Base-by-base conservation (phyloP, 2,888 invertebrate genomes). In the Liodrosophila aerea region DNA sequence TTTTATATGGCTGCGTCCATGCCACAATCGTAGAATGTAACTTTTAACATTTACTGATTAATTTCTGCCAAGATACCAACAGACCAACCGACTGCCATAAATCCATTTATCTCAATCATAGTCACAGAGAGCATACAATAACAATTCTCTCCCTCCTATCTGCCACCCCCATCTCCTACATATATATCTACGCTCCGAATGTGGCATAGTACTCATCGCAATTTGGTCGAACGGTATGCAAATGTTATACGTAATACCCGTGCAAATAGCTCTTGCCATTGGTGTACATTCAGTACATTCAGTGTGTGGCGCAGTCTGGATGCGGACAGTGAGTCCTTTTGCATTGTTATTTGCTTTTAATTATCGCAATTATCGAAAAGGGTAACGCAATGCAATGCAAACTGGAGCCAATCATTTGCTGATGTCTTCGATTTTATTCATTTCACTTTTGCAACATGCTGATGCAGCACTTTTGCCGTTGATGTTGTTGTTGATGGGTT, bases 341-440 rank as follows among this genome's bases (percentile, higher is more conserved):
- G 60, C 65, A 54, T 57, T 76, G 72, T 87, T 22, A 87, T 87
- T 88, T 87, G 80, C 83, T 87, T 87, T 88, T 86, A 87, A 87
- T 87, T 87, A 85, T 81, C 83, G 85, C 87, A 88, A 87, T 87
- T 88, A 88, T 77, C 76, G 57, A 74, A 82, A 81, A 74, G 82
- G 86, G 76, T 83, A 82, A 65, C 64, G 72, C 83, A 73, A 62
- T 62, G 82, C 69, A 81, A 62, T 53, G 78, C 64, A 74, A 85
- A 80, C 85, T 59, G 43, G 49, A 43, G 29, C 57, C 56, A 61
- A 59, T 53, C 71, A 78, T 84, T 80, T 85, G 85, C 85, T 77
- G 85, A 80, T 77, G 82, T 80, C 85, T 80, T 82, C 75, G 75
- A 69, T 80, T 80, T 80, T 45, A 63, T 64, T 52, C 64, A 43